phyloP scores from a whole-genome alignment of 2,888 invertebrate species.

The Hemithea aestivaria region DNA sequence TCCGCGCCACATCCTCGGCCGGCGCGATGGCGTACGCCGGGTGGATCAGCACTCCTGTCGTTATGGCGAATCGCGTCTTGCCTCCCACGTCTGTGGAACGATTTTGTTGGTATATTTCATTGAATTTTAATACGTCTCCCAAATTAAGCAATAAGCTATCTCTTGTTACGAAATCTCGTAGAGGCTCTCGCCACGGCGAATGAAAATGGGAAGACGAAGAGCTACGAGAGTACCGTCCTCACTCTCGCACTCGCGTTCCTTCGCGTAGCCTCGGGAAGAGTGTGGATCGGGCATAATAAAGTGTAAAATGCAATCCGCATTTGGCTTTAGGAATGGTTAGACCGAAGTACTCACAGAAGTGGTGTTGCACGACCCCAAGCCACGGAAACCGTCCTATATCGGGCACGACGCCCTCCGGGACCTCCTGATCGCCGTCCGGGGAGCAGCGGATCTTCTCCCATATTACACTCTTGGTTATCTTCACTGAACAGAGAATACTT shows the following conservation, averaged over 20 bases:
- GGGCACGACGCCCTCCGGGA: slow-evolving; percentile 36
- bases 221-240: too few relatives aligned
- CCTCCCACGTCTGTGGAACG: slow-evolving; percentile 38
- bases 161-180: too few relatives aligned
- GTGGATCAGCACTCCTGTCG: slow-evolving; percentile 47
- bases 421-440: slow-evolving; percentile 33
- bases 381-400: slow-evolving; percentile 54
- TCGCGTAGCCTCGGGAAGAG: too few relatives aligned
- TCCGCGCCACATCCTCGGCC: slow-evolving; percentile 52
- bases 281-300: too few relatives aligned
- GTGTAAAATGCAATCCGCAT: too few relatives aligned
- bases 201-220: too few relatives aligned
- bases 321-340: too few relatives aligned
- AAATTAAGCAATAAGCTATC: too few relatives aligned
- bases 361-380: slow-evolving; percentile 56
- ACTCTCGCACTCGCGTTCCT: too few relatives aligned
- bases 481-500: slow-evolving; percentile 17
- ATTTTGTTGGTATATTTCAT: neutral
- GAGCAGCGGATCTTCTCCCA: slow-evolving; percentile 43
- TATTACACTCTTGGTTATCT: slow-evolving; percentile 7
- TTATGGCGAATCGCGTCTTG: slow-evolving; percentile 40
- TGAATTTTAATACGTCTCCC: too few relatives aligned
- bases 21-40: slow-evolving; percentile 46
- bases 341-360: slow-evolving; percentile 41
- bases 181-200: too few relatives aligned